Evolutionary conservation across 2,888 invertebrate genomes (phyloP), one percentile per base, ranked within the genome.

Genomic region (Parnassius mnemosyne): DNA sequence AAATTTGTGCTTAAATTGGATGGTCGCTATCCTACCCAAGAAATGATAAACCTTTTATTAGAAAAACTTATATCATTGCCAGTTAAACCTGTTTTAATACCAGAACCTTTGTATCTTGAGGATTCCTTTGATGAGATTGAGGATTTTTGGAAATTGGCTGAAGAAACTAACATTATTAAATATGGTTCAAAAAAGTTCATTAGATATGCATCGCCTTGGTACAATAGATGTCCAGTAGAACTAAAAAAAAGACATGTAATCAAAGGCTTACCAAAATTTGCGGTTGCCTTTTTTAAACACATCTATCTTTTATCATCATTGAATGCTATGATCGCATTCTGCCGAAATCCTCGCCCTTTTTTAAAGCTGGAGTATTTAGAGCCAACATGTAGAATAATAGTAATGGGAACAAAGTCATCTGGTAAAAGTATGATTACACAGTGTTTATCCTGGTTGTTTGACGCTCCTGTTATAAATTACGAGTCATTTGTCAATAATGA

Each of bases 141-240:
- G 57, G 89, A 89, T 43, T 89, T 92, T 78, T 91, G 91, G 90
- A 77, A 73, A 66, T 66, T 65, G 63, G 71, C 89, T 49, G 75
- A 81, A 68, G 80, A 80, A 65, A 68, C 75, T 42, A 80, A 81
- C 66, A 73, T 79, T 10, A 78, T 88, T 56, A 72, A 69, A 50
- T 80, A 68, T 73, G 81, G 77, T 43, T 69, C 57, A 61, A 53
- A 84, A n/a, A 78, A 70, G 64, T 87, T 89, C 71, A 81, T 75
- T 64, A 76, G 84, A 65, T 78, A 71, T 69, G 69, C 93, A 67
- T 94, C 94, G 3, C 84, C 89, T 53, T 95, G 94, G 94, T 86
- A 81, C 49, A 91, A 87, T 57, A 83, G 92, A 69, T 95, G 95
- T 74, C 95, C 95, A 7, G 94, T 95, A 3, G 92, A 94, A 67